These are phyloP conservation scores for Aphaenogaster floridana DNA, from an alignment of 1,140 invertebrate species.

Conservation along the genomic window DNA sequence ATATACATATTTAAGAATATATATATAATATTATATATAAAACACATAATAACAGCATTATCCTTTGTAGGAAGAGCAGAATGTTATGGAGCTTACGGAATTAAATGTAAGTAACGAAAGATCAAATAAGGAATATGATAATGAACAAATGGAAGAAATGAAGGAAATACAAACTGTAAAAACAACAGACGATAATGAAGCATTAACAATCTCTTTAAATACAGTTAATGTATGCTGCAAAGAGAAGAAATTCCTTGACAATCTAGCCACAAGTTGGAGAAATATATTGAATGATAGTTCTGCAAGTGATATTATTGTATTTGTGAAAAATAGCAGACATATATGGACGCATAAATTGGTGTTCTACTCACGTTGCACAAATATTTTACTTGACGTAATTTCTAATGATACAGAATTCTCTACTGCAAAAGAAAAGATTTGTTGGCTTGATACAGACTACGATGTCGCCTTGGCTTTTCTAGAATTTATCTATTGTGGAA, in stretches of 20 bases:
- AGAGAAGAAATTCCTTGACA: slow-evolving; percentile 67
- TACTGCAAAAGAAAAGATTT: slow-evolving; percentile 78
- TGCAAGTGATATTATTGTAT: slow-evolving; percentile 84
- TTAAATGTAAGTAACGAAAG: neutral
- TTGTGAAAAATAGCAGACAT: slow-evolving; percentile 79
- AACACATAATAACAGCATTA: slow-evolving; percentile 1
- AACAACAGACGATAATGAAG: slow-evolving; percentile 30
- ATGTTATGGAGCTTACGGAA: slow-evolving; percentile 25
- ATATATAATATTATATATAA: neutral
- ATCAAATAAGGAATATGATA: neutral
- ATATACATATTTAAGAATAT: slow-evolving; percentile 26
- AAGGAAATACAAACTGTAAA: slow-evolving; percentile 41
- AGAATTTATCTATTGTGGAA: slow-evolving; percentile 85
- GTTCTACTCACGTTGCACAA: slow-evolving; percentile 82
- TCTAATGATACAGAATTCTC: slow-evolving; percentile 71
- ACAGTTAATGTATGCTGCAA: slow-evolving; percentile 42
- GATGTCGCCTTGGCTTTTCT: slow-evolving; percentile 83
- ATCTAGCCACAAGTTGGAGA: slow-evolving; percentile 79
- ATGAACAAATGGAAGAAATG: slow-evolving; percentile 30
- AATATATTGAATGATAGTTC: slow-evolving; percentile 82
- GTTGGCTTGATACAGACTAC: slow-evolving; percentile 78
- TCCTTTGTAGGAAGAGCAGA: slow-evolving; percentile 46
- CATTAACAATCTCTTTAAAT: slow-evolving; percentile 10
- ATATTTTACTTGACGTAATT: slow-evolving; percentile 82
- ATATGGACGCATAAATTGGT: slow-evolving; percentile 86